A percentile compares a stretch with the other conserved stretches of the same genome.
Conservation (phyloP, 2,888 invertebrate genomes). For the Cancer borealis region DNA sequence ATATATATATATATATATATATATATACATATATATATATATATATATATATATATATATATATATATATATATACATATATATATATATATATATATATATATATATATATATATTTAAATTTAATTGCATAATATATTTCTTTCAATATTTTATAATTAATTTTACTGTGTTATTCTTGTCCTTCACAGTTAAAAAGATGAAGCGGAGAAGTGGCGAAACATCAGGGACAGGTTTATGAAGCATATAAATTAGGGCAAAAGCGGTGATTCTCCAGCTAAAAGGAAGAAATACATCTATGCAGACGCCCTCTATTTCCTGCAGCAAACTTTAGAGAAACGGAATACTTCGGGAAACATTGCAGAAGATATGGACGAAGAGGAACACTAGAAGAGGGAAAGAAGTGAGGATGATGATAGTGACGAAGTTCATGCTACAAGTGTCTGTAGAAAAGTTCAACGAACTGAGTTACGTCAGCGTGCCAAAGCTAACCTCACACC, state of each 20-base stretch:
- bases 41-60: no score
- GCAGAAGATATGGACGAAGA: constrained; percentile 46
- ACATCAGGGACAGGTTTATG: constrained; percentile 49
- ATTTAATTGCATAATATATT: neutral
- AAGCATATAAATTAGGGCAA: constrained; percentile 54
- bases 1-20: no score
- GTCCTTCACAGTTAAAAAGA: constrained; percentile 41
- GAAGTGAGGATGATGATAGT: constrained; percentile 50
- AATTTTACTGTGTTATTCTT: neutral
- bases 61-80: no score
- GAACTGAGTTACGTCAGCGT: neutral
- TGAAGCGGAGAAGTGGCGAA: constrained; percentile 53
- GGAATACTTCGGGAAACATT: constrained; percentile 42
- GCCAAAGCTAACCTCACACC: constrained; percentile 48
- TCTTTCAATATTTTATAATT: neutral
- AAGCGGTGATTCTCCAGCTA: constrained; percentile 48
- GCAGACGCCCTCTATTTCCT: constrained; percentile 58
- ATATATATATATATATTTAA: no score
- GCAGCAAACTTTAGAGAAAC: constrained; percentile 37
- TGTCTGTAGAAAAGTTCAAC: constrained; percentile 21
- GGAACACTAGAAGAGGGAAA: neutral
- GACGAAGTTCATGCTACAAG: constrained; percentile 29
- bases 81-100: no score
- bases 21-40: no score
- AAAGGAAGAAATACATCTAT: constrained; percentile 58